phyloP scores from a whole-genome alignment of 2,797 vertebrate genomes.

The Gobionotothen gibberifrons region DNA sequence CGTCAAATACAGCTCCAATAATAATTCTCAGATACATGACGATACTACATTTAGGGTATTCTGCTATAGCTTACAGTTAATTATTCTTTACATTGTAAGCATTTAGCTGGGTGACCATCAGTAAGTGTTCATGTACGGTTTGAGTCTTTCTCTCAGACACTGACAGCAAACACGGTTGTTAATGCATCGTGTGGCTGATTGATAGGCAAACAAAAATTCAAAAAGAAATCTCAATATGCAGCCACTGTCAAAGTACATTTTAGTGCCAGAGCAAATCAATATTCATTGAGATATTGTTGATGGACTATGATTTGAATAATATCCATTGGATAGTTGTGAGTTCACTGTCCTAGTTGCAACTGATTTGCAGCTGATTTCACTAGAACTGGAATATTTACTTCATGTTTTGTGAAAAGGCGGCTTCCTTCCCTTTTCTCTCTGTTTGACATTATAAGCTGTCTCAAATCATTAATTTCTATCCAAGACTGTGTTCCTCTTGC shows the following conservation, averaged over 20 bases:
- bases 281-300: slow-evolving; percentile 36
- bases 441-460: not conserved
- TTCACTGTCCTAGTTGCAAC: slow-evolving; percentile 52
- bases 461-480: not conserved
- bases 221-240: not conserved
- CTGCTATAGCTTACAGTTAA: slow-evolving; percentile 2
- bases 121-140: not conserved
- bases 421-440: not conserved
- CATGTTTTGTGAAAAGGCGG: not conserved
- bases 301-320: slow-evolving; percentile 48
- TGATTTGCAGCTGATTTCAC: slow-evolving; percentile 57
- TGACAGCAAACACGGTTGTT: slow-evolving; percentile 28
- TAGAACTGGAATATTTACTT: not conserved
- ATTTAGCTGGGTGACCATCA: not conserved
- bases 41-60: not conserved
- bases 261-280: slow-evolving; percentile 29
- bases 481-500: too few species aligned
- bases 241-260: slow-evolving; percentile 8
- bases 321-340: slow-evolving; percentile 21
- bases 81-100: not conserved
- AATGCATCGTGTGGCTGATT: slow-evolving; percentile 33
- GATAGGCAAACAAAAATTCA: not conserved
- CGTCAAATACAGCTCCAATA: slow-evolving; percentile 8
- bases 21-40: not conserved
- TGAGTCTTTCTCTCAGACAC: not conserved